phyloP scores from a whole-genome alignment of 2,888 invertebrate species.

The Andrena marginata region DNA sequence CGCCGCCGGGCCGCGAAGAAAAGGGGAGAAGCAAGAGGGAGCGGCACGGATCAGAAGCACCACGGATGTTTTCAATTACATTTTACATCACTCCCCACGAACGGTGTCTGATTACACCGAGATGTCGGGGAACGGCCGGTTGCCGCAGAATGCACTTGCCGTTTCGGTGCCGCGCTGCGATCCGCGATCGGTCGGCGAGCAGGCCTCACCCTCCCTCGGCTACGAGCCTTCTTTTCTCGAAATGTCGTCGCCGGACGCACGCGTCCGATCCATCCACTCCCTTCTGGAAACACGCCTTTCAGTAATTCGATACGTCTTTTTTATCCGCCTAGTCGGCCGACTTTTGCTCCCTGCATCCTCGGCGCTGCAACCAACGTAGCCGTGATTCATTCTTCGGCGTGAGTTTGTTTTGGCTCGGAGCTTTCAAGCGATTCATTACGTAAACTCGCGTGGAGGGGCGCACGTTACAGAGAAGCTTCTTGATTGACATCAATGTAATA shows the following conservation, averaged over 20 bases:
- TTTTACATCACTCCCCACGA: conserved; percentile 63
- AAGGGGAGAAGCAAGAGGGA: conserved; percentile 43
- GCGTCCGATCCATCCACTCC: conserved; percentile 58
- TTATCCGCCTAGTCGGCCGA: background rate
- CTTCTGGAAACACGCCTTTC: conserved; percentile 56
- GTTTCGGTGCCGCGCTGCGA: conserved; percentile 59
- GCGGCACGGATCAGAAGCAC: conserved; percentile 79
- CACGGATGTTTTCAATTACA: conserved; percentile 82
- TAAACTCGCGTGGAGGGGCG: background rate
- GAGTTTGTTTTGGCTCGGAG: background rate
- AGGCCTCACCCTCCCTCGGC: conserved; percentile 60
- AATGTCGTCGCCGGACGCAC: conserved; percentile 33
- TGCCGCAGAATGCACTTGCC: conserved; percentile 79
- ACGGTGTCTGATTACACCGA: conserved; percentile 85
- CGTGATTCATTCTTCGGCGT: background rate
- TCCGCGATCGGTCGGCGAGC: conserved; percentile 68
- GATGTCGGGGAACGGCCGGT: conserved; percentile 80
- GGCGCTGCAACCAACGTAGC: background rate
- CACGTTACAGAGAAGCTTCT: background rate
- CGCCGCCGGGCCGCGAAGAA: conserved; percentile 32
- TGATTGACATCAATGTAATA: no score
- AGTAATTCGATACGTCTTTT: conserved; percentile 61
- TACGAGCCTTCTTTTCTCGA: conserved; percentile 11
- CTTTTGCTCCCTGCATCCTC: background rate
- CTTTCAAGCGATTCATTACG: background rate